These are phyloP conservation scores for Pangasianodon gigas DNA, from an alignment of 2,113 vertebrate species.

Conservation along the genomic window DNA sequence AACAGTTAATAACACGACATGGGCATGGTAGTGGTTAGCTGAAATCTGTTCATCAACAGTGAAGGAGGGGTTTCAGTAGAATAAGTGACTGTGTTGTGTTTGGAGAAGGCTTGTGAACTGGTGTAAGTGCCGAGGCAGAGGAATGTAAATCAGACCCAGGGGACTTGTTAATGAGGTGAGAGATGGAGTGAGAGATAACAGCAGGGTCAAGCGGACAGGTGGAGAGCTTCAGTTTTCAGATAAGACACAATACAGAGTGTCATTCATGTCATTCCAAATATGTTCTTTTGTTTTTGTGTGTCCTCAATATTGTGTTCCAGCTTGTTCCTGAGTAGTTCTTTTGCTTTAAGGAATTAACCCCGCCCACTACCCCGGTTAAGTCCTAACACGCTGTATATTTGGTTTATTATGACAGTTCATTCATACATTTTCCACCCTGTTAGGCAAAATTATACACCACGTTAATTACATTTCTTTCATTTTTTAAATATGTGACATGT, in stretches of 20 bases:
- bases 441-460: too few species aligned
- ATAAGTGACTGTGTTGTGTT: background rate
- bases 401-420: too few species aligned
- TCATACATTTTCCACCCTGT: too few species aligned
- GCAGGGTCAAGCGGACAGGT: slow-evolving; percentile 8
- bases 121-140: background rate
- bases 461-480: too few species aligned
- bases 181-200: background rate
- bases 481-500: background rate
- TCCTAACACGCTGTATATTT: background rate
- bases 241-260: background rate
- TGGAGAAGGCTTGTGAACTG: too few species aligned
- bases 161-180: slow-evolving; percentile 11
- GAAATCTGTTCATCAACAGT: background rate
- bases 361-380: background rate
- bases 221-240: background rate
- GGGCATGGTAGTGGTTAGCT: background rate
- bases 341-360: too few species aligned
- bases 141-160: background rate
- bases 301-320: background rate
- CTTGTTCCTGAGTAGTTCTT: background rate
- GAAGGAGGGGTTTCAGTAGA: background rate
- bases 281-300: background rate
- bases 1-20: background rate
- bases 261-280: background rate